A percentile compares a stretch with the other conserved stretches of the same genome.
These are phyloP conservation scores for Neotoma lepida DNA, from an alignment of 2,113 vertebrate species.

Conservation along the genomic window DNA sequence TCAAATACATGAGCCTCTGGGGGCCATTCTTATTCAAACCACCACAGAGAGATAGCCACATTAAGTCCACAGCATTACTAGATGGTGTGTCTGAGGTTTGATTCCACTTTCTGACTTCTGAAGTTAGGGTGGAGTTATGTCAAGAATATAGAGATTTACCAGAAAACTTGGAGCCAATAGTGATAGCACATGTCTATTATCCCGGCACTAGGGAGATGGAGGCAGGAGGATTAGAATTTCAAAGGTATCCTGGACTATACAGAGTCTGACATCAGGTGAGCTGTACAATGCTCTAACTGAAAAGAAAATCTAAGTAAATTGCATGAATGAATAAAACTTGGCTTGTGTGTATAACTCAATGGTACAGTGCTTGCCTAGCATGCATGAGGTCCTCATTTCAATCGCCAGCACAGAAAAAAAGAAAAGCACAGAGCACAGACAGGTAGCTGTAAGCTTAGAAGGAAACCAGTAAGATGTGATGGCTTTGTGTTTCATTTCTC, in stretches of 20 bases:
- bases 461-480: background rate
- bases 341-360: background rate
- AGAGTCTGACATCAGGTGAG: background rate
- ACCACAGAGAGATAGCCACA: background rate
- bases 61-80: background rate
- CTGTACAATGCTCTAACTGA: background rate
- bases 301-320: background rate
- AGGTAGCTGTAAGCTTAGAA: background rate
- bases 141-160: background rate
- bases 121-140: background rate
- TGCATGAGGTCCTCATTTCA: background rate
- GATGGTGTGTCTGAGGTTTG: background rate
- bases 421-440: background rate
- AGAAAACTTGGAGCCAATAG: background rate
- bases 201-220: background rate
- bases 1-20: background rate
- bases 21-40: background rate
- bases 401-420: background rate
- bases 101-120: background rate
- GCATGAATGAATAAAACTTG: background rate
- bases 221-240: background rate
- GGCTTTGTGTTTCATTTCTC: background rate
- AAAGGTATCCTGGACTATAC: background rate
- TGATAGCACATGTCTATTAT: background rate
- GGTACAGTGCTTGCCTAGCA: background rate